phyloP scores from a whole-genome alignment of 92 coral and sea anemone species.

The Epizoanthus scotinus region DNA sequence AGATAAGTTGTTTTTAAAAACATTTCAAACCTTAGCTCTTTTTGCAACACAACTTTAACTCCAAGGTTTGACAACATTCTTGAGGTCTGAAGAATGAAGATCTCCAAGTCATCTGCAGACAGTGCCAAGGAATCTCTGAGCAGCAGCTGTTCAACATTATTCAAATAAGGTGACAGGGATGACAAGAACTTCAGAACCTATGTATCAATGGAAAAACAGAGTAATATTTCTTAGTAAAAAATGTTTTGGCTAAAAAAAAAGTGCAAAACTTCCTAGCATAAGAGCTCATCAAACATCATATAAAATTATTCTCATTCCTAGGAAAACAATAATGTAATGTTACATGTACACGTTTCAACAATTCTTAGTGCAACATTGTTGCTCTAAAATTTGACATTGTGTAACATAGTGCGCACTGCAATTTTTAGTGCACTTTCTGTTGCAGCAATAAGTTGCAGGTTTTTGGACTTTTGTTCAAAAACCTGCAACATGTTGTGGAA shows the following conservation, averaged over 20 bases:
- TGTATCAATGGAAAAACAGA: neutral
- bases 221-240: neutral
- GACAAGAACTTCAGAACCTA: conserved; percentile 52
- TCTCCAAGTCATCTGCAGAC: conserved; percentile 45
- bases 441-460: too few species aligned
- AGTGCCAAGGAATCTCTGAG: conserved; percentile 40
- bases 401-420: too few species aligned
- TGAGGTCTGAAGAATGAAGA: conserved; percentile 50
- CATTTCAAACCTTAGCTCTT: conserved; percentile 33
- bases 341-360: too few species aligned
- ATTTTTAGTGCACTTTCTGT: too few species aligned
- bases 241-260: neutral
- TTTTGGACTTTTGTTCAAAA: too few species aligned
- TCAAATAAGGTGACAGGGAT: conserved; percentile 49
- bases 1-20: too few species aligned
- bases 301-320: too few species aligned
- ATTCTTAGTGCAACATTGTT: too few species aligned
- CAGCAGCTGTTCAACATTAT: conserved; percentile 50
- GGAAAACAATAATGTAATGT: too few species aligned
- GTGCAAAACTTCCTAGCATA: neutral
- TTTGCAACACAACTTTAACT: conserved; percentile 40
- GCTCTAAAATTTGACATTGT: too few species aligned
- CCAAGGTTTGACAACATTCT: conserved; percentile 44
- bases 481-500: too few species aligned
- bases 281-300: too few species aligned